Percentiles rank a stretch among this genome's conserved stretches.
phyloP scores from a whole-genome alignment of 2,113 vertebrate species.

The Typhlomys cinereus region DNA sequence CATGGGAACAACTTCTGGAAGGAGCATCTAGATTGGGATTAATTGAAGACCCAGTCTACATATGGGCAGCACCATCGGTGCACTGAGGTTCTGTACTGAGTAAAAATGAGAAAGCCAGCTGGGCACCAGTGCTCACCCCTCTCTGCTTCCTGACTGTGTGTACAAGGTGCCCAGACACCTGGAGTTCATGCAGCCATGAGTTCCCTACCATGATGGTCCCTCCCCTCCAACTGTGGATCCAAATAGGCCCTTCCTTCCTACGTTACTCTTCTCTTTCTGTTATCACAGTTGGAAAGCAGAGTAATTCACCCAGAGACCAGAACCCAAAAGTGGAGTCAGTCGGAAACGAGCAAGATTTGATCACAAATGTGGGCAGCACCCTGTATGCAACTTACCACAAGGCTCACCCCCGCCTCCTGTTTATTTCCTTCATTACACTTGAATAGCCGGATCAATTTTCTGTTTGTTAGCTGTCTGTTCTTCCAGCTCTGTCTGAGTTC shows the following conservation, averaged over 20 bases:
- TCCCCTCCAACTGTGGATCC: neutral
- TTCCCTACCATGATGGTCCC: neutral
- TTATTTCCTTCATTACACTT: neutral
- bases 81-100: too few relatives aligned
- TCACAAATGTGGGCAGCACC: accelerated
- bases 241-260: neutral
- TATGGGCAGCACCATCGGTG: neutral
- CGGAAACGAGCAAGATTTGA: neutral
- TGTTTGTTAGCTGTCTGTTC: neutral
- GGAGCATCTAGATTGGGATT: too few relatives aligned
- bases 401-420: neutral
- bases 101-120: neutral
- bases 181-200: neutral
- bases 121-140: too few relatives aligned
- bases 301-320: neutral
- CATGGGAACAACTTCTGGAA: neutral
- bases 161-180: neutral
- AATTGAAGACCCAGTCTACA: too few relatives aligned
- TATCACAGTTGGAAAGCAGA: too few relatives aligned
- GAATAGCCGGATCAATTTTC: neutral
- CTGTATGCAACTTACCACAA: accelerated
- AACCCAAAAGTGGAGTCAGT: neutral
- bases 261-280: neutral
- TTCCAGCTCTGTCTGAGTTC: neutral
- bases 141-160: neutral